Evolutionary conservation across 2,797 vertebrate species (phyloP).

Genomic region (Gymnoscopelus microlampas): DNA sequence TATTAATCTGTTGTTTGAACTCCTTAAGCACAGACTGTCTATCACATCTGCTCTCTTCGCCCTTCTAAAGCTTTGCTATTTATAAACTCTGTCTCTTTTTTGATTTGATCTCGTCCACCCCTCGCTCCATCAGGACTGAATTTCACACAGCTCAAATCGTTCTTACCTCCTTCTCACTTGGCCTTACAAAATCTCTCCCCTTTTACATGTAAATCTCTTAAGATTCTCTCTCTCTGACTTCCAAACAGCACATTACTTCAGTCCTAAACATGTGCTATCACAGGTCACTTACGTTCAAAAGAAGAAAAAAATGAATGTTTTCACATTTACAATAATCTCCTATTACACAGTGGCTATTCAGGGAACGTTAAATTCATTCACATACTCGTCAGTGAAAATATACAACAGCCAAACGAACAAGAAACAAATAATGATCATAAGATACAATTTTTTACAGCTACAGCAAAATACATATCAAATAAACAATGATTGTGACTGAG

Average conservation of each 20-base stretch:
- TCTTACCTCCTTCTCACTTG: slow-evolving; percentile 35
- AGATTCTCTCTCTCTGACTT: slow-evolving; percentile 32
- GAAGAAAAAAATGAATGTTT: not conserved
- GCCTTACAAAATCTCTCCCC: slow-evolving; percentile 31
- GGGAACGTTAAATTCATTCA: not conserved
- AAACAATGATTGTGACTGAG: too few species aligned
- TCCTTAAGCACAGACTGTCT: slow-evolving; percentile 83
- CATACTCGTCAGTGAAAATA: not conserved
- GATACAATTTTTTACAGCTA: not conserved
- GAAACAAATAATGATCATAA: not conserved
- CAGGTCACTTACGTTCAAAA: slow-evolving; percentile 6
- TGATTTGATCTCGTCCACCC: slow-evolving; percentile 22
- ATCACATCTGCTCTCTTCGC: slow-evolving; percentile 85
- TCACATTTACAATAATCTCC: not conserved
- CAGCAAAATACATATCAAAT: not conserved
- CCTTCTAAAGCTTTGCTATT: slow-evolving; percentile 76
- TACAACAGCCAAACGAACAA: not conserved
- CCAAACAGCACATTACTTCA: slow-evolving; percentile 8
- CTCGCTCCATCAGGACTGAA: slow-evolving; percentile 31
- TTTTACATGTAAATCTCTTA: slow-evolving; percentile 17
- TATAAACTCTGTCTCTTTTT: slow-evolving; percentile 61
- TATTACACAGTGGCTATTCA: not conserved
- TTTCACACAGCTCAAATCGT: slow-evolving; percentile 46
- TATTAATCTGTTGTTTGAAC: slow-evolving; percentile 87
- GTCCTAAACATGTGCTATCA: slow-evolving; percentile 4